Conservation (phyloP, 1,140 invertebrate species). For the Drosophila gunungcola region DNA sequence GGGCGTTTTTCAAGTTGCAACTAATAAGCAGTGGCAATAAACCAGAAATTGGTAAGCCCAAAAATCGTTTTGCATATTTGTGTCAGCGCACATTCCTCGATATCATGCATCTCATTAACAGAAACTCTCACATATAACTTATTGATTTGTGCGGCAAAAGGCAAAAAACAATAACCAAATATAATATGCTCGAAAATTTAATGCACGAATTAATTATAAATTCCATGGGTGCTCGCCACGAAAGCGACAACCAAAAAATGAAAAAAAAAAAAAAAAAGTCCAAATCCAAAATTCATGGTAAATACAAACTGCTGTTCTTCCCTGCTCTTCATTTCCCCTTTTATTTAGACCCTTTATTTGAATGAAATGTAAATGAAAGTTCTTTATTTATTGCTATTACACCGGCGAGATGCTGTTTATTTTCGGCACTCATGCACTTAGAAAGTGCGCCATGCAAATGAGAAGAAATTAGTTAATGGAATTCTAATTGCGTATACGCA, state of each 20-base stretch:
- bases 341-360: neutral
- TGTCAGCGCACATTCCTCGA: constrained; percentile 15
- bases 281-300: constrained; percentile 23
- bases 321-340: neutral
- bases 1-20: neutral
- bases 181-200: constrained; percentile 49
- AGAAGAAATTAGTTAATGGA: constrained; percentile 52
- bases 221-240: constrained; percentile 71
- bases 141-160: constrained; percentile 45
- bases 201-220: constrained; percentile 79
- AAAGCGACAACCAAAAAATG: constrained; percentile 51
- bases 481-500: constrained; percentile 56
- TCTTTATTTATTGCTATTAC: constrained; percentile 38
- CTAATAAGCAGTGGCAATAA: neutral
- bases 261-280: neutral
- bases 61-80: constrained; percentile 17
- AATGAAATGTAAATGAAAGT: constrained; percentile 47
- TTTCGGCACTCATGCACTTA: constrained; percentile 11
- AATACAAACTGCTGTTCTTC: constrained; percentile 18
- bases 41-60: constrained; percentile 10
- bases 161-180: neutral
- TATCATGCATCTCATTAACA: constrained; percentile 52
- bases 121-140: constrained; percentile 51
- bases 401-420: constrained; percentile 20
- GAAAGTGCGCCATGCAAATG: constrained; percentile 55